Conservation (phyloP, 2,797 vertebrate genomes). For the Poecilia gillii region DNA sequence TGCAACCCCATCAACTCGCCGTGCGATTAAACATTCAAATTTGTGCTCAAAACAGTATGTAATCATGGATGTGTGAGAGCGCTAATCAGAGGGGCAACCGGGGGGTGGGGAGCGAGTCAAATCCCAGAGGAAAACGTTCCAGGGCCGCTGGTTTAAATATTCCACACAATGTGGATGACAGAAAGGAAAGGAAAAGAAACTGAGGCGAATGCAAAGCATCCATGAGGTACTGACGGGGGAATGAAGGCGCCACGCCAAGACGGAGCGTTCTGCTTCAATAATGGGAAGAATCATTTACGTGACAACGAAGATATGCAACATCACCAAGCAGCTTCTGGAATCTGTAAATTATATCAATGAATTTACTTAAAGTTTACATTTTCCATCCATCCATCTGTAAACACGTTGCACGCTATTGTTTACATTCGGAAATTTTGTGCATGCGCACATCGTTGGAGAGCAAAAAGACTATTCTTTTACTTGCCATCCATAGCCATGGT, state of each 20-base stretch:
- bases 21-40: slow-evolving; percentile 51
- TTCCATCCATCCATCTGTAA: background rate
- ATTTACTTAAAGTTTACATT: background rate
- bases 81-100: background rate
- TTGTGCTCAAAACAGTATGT: slow-evolving; percentile 17
- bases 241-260: slow-evolving; percentile 3
- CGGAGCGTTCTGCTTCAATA: background rate
- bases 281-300: background rate
- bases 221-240: background rate
- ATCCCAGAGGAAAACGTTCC: slow-evolving; percentile 38
- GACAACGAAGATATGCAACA: background rate
- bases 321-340: background rate
- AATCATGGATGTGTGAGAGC: slow-evolving; percentile 1
- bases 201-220: slow-evolving; percentile 1
- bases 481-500: too few relatives aligned
- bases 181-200: slow-evolving; percentile 3
- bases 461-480: too few relatives aligned
- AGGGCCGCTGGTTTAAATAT: slow-evolving; percentile 48
- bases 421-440: too few relatives aligned
- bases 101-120: slow-evolving; percentile 21
- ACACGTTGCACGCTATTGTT: too few relatives aligned
- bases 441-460: too few relatives aligned
- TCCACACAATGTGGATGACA: slow-evolving; percentile 33
- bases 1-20: slow-evolving; percentile 11
- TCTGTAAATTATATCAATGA: background rate